A percentile compares a stretch with the other conserved stretches of the same genome.
phyloP scores from a whole-genome alignment of 2,888 invertebrate genomes.

The Leptinotarsa rubiginosa region DNA sequence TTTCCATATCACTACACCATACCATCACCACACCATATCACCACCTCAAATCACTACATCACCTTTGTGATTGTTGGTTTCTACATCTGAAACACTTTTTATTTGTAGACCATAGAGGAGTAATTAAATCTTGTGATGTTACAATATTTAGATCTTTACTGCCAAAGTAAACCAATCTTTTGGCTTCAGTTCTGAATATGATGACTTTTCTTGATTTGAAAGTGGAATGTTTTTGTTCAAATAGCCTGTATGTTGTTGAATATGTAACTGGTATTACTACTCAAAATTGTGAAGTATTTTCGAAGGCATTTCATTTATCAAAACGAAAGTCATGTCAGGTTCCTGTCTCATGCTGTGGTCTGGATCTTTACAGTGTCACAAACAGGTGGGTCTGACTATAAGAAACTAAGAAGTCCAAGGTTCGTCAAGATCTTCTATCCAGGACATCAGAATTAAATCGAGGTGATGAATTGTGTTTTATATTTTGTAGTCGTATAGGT shows the following conservation, averaged over 20 bases:
- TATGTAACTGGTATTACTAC: not conserved
- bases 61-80: too few species aligned
- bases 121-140: too few species aligned
- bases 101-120: too few species aligned
- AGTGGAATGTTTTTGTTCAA: constrained; percentile 16
- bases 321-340: constrained; percentile 26
- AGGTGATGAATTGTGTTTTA: constrained; percentile 37
- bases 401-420: constrained; percentile 31
- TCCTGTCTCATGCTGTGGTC: constrained; percentile 52
- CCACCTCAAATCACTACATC: too few species aligned
- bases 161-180: too few species aligned
- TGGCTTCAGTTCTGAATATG: not conserved
- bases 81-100: too few species aligned
- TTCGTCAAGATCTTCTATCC: constrained; percentile 5
- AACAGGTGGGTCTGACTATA: constrained; percentile 54
- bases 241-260: not conserved
- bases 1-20: too few species aligned
- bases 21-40: too few species aligned
- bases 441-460: constrained; percentile 29
- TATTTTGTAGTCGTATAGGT: constrained; percentile 20
- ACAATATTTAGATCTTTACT: too few species aligned
- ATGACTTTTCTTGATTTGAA: constrained; percentile 9
- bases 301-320: constrained; percentile 24
- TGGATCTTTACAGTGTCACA: constrained; percentile 61
- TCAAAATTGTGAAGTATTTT: constrained; percentile 25